Conservation (phyloP, 1,140 invertebrate genomes). For the Triops longicaudatus region DNA sequence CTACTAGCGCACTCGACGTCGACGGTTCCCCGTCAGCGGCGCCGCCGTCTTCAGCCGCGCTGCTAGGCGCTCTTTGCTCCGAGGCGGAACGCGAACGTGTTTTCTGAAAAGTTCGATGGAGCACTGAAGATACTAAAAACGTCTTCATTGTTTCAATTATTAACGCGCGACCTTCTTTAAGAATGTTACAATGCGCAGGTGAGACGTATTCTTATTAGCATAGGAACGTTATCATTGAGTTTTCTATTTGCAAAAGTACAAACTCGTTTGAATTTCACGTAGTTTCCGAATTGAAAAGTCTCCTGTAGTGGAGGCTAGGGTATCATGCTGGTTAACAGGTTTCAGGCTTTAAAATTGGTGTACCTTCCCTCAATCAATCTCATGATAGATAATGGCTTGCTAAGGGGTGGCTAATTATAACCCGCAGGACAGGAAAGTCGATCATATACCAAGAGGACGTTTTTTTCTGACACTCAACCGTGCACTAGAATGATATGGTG, state of each 20-base stretch:
- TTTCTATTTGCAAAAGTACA: too few species aligned
- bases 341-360: not conserved
- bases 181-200: too few species aligned
- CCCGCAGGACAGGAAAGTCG: conserved; percentile 13
- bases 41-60: not conserved
- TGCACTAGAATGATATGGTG: not conserved
- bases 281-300: too few species aligned
- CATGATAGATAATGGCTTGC: not conserved
- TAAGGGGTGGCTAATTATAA: conserved; percentile 4
- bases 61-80: not conserved
- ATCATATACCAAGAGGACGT: not conserved
- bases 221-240: too few species aligned
- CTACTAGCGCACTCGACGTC: not conserved
- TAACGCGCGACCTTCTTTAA: too few species aligned
- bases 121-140: not conserved
- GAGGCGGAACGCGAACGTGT: not conserved
- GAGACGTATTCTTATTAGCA: too few species aligned
- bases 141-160: not conserved
- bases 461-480: not conserved
- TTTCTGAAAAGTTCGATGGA: conserved; percentile 10
- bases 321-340: not conserved
- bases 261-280: too few species aligned
- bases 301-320: not conserved
- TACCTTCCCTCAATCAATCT: not conserved
- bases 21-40: not conserved